Percentiles rank a stretch among this genome's conserved stretches.
Evolutionary conservation across 2,797 vertebrate species (phyloP).

Genomic region (Morus bassanus): DNA sequence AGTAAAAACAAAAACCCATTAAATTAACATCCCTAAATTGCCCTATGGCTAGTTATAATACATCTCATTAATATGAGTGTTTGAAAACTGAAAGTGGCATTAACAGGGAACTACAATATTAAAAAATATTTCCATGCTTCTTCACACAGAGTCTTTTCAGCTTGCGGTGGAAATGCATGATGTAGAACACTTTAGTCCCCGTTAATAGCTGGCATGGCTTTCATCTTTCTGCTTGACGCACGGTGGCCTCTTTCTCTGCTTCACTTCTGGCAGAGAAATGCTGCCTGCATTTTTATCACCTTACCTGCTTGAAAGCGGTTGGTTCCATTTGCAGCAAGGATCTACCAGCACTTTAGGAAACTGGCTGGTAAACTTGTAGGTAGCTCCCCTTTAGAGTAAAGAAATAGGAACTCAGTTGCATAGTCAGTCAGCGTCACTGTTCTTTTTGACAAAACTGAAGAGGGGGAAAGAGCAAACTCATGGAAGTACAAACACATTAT

Average conservation of each 20-base stretch:
- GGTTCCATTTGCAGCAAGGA: neutral
- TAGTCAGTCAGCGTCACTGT: neutral
- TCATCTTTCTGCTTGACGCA: slow-evolving; percentile 71
- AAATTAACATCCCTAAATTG: slow-evolving; percentile 80
- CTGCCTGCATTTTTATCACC: slow-evolving; percentile 69
- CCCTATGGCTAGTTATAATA: slow-evolving; percentile 76
- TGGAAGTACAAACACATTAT: neutral
- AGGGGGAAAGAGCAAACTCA: neutral
- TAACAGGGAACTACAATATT: neutral
- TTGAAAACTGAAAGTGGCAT: slow-evolving; percentile 54
- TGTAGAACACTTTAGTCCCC: slow-evolving; percentile 62
- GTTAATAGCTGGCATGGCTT: slow-evolving; percentile 76
- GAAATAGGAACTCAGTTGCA: neutral
- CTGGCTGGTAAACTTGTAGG: neutral
- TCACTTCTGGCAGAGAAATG: slow-evolving; percentile 75
- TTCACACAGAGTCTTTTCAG: slow-evolving; percentile 31
- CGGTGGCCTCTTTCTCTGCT: slow-evolving; percentile 71
- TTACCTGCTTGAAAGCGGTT: slow-evolving; percentile 72
- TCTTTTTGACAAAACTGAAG: neutral
- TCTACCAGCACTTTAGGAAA: slow-evolving; percentile 2
- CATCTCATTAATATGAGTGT: slow-evolving; percentile 74
- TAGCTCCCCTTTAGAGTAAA: neutral
- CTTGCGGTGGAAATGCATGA: slow-evolving; percentile 66
- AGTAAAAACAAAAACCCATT: slow-evolving; percentile 74
- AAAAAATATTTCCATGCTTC: slow-evolving; percentile 53